Conservation (phyloP, 2,797 vertebrate genomes). For the Paramormyrops hopkinsi region DNA sequence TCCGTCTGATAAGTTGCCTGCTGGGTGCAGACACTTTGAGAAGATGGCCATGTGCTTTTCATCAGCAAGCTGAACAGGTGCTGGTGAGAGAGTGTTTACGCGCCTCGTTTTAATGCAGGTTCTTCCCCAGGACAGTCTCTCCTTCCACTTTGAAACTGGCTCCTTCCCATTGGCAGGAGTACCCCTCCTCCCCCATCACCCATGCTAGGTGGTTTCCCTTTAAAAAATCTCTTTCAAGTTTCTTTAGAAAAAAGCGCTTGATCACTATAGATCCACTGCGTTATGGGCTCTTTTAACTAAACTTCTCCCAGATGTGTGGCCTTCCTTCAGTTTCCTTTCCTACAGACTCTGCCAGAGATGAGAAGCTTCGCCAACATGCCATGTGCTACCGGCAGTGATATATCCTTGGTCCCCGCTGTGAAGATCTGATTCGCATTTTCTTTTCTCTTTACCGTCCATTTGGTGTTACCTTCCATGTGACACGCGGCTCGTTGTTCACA, state of each 20-base stretch:
- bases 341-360: background rate
- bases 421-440: background rate
- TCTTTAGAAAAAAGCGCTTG: background rate
- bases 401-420: background rate
- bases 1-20: background rate
- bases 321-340: background rate
- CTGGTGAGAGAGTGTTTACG: background rate
- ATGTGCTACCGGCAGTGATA: background rate
- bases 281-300: background rate
- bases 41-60: background rate
- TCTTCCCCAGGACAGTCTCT: background rate
- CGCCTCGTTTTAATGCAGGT: background rate
- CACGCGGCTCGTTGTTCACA: background rate
- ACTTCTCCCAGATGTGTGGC: background rate
- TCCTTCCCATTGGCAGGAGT: background rate
- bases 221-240: background rate
- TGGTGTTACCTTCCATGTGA: background rate
- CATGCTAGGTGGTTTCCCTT: background rate
- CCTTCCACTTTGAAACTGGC: background rate
- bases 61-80: background rate
- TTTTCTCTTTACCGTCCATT: background rate
- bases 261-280: background rate
- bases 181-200: background rate
- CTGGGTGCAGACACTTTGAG: background rate
- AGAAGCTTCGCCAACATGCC: background rate